Conservation (phyloP, 2,888 invertebrate species). For the Drosophila trichaetosa region DNA sequence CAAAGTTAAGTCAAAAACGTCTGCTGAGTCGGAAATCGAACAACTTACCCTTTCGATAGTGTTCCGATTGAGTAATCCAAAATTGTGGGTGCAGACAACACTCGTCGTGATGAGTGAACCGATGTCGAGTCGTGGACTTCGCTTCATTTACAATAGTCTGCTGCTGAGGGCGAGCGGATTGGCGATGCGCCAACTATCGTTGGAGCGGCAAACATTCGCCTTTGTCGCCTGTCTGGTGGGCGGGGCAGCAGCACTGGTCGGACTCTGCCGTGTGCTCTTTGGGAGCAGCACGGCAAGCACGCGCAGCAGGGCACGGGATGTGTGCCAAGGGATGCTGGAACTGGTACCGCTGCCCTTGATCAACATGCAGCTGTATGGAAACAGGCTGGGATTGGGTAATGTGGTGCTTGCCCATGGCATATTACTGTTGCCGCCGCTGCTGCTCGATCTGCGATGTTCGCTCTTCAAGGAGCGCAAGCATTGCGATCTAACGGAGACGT, state of each 20-base stretch:
- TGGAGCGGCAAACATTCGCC: conserved; percentile 61
- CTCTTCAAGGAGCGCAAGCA: conserved; percentile 43
- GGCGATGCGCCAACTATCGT: conserved; percentile 43
- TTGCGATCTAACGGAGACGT: conserved; percentile 52
- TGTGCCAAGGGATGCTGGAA: conserved; percentile 62
- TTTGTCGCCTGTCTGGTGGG: conserved; percentile 68
- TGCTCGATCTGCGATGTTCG: conserved; percentile 61
- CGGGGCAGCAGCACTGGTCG: conserved; percentile 64
- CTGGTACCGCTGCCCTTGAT: conserved; percentile 69
- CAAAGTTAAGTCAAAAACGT: not conserved
- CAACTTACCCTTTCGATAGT: conserved; percentile 6
- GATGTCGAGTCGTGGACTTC: conserved; percentile 48
- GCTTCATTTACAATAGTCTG: conserved; percentile 58
- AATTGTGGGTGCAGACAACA: conserved; percentile 13
- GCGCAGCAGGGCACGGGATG: conserved; percentile 30
- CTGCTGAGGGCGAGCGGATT: conserved; percentile 56
- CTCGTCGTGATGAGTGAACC: conserved; percentile 56
- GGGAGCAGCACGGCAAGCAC: not conserved
- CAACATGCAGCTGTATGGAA: conserved; percentile 74
- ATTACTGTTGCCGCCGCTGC: conserved; percentile 75
- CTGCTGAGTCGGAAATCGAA: not conserved
- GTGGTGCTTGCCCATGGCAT: conserved; percentile 68
- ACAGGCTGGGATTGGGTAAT: conserved; percentile 45
- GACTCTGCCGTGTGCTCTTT: conserved; percentile 59
- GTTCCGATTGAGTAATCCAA: conserved; percentile 20